Evolutionary conservation across 2,797 vertebrate species (phyloP).

Genomic region (Peromyscus melanophrys): DNA sequence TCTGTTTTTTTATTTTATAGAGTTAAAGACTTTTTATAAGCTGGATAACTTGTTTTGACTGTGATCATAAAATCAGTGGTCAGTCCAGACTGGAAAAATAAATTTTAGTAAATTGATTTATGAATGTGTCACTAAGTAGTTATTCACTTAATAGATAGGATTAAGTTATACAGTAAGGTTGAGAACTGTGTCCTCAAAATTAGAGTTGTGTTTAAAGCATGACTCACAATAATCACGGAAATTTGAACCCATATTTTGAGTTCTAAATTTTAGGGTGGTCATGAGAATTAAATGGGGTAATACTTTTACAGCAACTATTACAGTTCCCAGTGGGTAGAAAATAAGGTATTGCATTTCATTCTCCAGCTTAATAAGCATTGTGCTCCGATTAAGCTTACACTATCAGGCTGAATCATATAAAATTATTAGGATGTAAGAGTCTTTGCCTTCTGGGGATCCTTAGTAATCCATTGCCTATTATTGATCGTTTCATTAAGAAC

Average conservation of each 20-base stretch:
- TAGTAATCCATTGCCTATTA: background rate
- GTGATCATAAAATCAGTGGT: background rate
- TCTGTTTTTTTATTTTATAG: background rate
- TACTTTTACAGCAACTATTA: background rate
- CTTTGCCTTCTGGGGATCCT: background rate
- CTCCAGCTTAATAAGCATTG: background rate
- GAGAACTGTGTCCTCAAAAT: background rate
- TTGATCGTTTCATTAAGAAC: background rate
- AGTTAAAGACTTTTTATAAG: background rate
- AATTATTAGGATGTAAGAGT: background rate
- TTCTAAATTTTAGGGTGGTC: background rate
- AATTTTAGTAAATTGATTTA: background rate
- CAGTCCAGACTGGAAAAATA: background rate
- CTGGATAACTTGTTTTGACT: background rate
- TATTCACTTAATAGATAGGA: background rate
- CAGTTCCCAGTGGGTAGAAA: background rate
- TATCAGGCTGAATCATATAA: slow-evolving; percentile 1
- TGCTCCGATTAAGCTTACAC: background rate
- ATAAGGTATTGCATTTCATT: background rate
- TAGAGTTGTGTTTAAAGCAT: background rate
- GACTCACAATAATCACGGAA: background rate
- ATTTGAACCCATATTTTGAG: background rate
- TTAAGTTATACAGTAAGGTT: background rate
- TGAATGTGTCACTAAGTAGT: background rate
- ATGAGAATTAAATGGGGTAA: background rate